Percentiles rank a stretch among this genome's conserved stretches.
Evolutionary conservation across 2,797 vertebrate species (phyloP).

Genomic region (Sebastes ruberrimus): DNA sequence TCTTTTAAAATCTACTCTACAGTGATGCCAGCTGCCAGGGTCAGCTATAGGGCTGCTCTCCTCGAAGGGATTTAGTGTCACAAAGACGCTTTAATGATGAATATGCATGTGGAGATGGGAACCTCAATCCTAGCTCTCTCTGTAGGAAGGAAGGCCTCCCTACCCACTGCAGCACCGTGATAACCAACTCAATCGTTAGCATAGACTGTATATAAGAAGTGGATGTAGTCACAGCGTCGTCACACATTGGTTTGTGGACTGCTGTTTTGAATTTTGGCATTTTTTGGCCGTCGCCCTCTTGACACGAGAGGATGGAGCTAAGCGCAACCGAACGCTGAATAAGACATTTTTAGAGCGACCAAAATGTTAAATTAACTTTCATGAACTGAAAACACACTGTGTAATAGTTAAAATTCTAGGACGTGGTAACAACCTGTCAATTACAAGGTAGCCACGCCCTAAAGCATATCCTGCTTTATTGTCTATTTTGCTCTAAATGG

Average conservation of each 20-base stretch:
- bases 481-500: fast-evolving
- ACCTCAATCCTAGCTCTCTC: not conserved
- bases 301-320: not conserved
- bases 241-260: too few species aligned
- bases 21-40: not conserved
- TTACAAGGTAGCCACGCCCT: too few species aligned
- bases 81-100: not conserved
- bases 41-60: not conserved
- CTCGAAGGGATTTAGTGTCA: not conserved
- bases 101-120: not conserved
- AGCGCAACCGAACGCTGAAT: not conserved
- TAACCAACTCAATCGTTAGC: not conserved
- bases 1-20: not conserved
- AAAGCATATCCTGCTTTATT: fast-evolving
- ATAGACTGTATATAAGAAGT: not conserved
- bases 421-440: too few species aligned
- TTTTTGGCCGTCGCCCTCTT: not conserved
- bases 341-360: not conserved
- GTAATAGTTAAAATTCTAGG: too few species aligned
- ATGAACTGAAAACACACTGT: too few species aligned
- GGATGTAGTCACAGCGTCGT: too few species aligned
- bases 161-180: not conserved
- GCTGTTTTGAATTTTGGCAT: too few species aligned
- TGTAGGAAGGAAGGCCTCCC: not conserved
- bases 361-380: not conserved